Percentiles rank a stretch among this genome's conserved stretches.
Evolutionary conservation across 2,888 invertebrate species (phyloP).

Genomic region (Netelia virgata): DNA sequence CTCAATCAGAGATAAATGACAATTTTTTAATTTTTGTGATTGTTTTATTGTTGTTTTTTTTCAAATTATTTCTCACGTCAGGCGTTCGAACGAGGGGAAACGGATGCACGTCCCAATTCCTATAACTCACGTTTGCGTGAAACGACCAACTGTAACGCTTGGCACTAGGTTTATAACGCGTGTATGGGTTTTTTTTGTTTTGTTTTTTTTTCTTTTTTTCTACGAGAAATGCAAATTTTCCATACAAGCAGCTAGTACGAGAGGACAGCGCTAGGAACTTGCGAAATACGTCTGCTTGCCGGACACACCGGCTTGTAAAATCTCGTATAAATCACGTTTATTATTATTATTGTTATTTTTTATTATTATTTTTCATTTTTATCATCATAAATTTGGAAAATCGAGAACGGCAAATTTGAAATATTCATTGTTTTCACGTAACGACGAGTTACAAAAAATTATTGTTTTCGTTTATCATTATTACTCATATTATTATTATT

Average conservation of each 20-base stretch:
- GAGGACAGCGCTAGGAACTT: constrained; percentile 10
- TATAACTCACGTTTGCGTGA: constrained; percentile 72
- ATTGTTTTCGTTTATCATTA: too few species aligned
- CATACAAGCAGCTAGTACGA: constrained; percentile 5
- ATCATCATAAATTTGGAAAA: too few species aligned
- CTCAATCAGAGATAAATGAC: too few species aligned
- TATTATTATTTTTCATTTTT: too few species aligned
- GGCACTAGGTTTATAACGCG: constrained; percentile 11
- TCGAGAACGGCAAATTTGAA: too few species aligned
- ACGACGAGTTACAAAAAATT: too few species aligned
- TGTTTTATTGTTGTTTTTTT: neutral
- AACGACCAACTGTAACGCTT: constrained; percentile 72
- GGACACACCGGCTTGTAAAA: constrained; percentile 34
- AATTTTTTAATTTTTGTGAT: neutral
- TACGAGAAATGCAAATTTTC: neutral
- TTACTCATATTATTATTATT: too few species aligned
- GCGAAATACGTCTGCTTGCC: constrained; percentile 39
- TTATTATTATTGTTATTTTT: constrained; percentile 19
- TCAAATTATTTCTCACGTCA: constrained; percentile 52
- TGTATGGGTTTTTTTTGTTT: neutral
- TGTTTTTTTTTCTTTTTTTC: neutral
- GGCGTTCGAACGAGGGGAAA: constrained; percentile 70
- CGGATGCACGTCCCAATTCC: constrained; percentile 79
- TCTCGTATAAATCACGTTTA: constrained; percentile 16
- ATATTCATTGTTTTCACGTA: too few species aligned